Conservation (phyloP, 2,797 vertebrate genomes). For the Echeneis naucrates region DNA sequence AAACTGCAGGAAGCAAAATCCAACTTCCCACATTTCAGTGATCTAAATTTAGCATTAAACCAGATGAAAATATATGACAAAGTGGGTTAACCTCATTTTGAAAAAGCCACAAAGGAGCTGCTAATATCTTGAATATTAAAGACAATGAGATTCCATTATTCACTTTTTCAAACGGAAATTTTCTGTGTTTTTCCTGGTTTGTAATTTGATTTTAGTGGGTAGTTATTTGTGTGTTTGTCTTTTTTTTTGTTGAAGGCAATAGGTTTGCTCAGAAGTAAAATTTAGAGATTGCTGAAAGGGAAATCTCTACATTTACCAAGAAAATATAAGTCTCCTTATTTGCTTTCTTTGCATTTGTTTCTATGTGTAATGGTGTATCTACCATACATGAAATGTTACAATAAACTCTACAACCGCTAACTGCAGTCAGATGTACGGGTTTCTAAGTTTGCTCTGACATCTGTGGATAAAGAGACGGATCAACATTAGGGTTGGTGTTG, state of each 20-base stretch:
- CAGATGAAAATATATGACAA: conserved; percentile 66
- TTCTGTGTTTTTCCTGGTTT: conserved; percentile 5
- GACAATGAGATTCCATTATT: conserved; percentile 40
- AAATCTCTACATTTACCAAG: conserved; percentile 3
- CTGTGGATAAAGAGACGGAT: conserved; percentile 13
- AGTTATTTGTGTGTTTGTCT: not conserved
- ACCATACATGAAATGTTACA: conserved; percentile 7
- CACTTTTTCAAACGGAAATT: not conserved
- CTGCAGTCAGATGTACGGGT: not conserved
- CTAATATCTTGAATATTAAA: conserved; percentile 50
- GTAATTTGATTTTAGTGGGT: not conserved
- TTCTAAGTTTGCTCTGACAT: conserved; percentile 31
- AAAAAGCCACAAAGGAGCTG: conserved; percentile 58
- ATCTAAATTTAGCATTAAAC: conserved; percentile 68
- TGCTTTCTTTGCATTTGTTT: no score
- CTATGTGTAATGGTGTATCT: not conserved
- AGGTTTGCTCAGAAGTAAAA: not conserved
- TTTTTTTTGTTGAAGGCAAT: not conserved
- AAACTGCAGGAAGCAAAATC: conserved; percentile 35
- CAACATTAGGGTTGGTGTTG: no score
- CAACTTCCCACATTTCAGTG: conserved; percentile 51
- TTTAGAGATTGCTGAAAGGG: not conserved
- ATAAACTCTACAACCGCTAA: conserved; percentile 7
- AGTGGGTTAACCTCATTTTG: conserved; percentile 74
- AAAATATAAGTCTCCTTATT: no score